Evolutionary conservation across 1,140 invertebrate species (phyloP), one percentile per base, ranked within the genome.

Genomic region (Bicyclus anynana): DNA sequence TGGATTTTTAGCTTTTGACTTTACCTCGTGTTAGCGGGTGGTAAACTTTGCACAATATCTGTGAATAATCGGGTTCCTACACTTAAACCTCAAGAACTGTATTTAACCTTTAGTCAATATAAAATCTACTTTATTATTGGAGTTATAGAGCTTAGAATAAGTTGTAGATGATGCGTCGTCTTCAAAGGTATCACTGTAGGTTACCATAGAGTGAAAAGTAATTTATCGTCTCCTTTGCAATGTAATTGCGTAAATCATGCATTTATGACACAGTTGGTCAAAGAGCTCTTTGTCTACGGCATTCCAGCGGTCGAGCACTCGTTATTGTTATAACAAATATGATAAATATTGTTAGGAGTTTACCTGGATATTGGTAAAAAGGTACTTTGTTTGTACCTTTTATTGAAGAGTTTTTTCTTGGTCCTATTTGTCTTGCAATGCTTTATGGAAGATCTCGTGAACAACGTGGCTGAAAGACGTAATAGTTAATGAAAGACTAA

Each of bases 231-330:
- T 74, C 78, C 77, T 82, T 85, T 84, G 75, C 74, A 72, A 79
- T 72, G 72, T 80, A 80, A 84, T 88, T 84, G 83, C 76, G 77
- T 88, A 88, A 88, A 88, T 88, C 84, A 88, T 84, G 64, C 69
- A 86, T 88, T 88, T 88, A 86, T 86, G 84, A 88, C 84, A 85
- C 54, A 58, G 67, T 67, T 69, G 74, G 69, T 71, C 72, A 73
- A 74, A 72, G 66, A 65, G 62, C 56, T 69, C 73, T 80, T 85
- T 85, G 82, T 85, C 75, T 84, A 74, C 70, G 57, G 65, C 65
- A 67, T 69, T 59, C 73, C 66, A 68, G 66, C 62, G 72, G 73
- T 69, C 52, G 29, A 74, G 70, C 64, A 65, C 67, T 71, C 62
- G 58, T 74, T 75, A 73, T 82, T 77, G 71, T 81, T 72, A 71